Conservation (phyloP, 2,113 vertebrate genomes). For the Empidonax alnorum region DNA sequence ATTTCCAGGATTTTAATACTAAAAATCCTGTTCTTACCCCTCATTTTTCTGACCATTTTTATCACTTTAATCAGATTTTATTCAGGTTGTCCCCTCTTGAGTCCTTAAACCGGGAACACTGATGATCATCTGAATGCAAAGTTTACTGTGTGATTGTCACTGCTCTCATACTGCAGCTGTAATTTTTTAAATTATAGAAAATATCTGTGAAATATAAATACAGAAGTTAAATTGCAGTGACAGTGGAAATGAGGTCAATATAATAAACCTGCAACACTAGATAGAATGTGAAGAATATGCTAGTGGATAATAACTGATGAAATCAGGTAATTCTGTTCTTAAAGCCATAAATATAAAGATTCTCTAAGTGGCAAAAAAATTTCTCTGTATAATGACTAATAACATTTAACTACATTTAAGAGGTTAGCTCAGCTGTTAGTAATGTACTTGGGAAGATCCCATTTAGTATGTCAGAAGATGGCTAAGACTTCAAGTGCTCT, state of each 20-base stretch:
- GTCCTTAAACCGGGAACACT: conserved; percentile 9
- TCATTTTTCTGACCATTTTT: conserved; percentile 41
- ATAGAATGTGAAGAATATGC: conserved; percentile 27
- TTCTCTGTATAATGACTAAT: conserved; percentile 39
- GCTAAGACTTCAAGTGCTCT: not conserved
- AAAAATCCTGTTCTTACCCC: not conserved
- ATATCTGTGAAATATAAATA: conserved; percentile 61
- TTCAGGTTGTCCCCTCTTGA: conserved; percentile 34
- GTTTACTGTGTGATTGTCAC: conserved; percentile 28
- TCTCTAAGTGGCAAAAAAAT: conserved; percentile 17
- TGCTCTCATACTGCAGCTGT: not conserved
- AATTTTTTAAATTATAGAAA: conserved; percentile 58
- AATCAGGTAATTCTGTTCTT: conserved; percentile 47
- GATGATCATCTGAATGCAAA: not conserved
- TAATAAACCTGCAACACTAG: conserved; percentile 45
- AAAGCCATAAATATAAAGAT: conserved; percentile 41
- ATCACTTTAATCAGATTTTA: conserved; percentile 44
- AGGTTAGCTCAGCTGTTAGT: not conserved
- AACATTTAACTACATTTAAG: conserved; percentile 31
- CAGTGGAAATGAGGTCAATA: conserved; percentile 47
- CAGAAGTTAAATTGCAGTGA: conserved; percentile 49
- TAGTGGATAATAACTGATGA: conserved; percentile 36
- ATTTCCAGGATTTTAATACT: not conserved
- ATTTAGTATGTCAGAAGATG: not conserved
- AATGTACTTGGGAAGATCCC: not conserved